These are phyloP conservation scores for Myotis brandtii DNA, from an alignment of 2,113 vertebrate genomes.

Conservation along the genomic window DNA sequence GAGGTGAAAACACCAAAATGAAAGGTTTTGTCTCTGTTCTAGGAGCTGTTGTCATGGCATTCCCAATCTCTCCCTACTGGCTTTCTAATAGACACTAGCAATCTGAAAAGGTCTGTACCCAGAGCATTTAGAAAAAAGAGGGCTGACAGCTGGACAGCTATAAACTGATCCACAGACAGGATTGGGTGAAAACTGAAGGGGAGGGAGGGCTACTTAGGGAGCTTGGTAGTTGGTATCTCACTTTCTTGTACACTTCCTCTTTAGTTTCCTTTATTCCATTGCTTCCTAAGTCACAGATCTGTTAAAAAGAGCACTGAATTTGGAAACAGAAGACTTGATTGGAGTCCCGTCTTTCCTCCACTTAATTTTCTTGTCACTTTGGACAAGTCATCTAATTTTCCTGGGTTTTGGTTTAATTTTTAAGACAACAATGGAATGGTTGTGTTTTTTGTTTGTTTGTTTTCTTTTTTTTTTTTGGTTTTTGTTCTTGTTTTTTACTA, in stretches of 20 bases:
- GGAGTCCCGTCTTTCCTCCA: not conserved
- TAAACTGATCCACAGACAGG: not conserved
- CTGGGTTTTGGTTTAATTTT: conserved; percentile 5
- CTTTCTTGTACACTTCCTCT: not conserved
- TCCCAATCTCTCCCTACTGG: not conserved
- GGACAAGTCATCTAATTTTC: not conserved
- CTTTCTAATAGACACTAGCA: not conserved
- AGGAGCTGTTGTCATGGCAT: not conserved
- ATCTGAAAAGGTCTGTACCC: not conserved
- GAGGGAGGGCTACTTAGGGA: not conserved
- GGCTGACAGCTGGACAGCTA: not conserved
- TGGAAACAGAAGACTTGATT: not conserved
- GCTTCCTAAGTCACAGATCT: not conserved
- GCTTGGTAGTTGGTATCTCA: not conserved
- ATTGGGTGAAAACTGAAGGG: not conserved
- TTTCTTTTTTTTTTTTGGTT: too few relatives aligned
- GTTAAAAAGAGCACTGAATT: not conserved
- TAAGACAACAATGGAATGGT: not conserved
- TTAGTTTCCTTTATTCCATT: not conserved
- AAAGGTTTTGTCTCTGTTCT: not conserved
- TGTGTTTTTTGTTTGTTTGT: too few relatives aligned
- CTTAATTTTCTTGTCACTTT: conserved; percentile 23
- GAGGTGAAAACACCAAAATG: not conserved
- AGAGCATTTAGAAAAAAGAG: not conserved
- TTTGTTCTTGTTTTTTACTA: not conserved